Base-by-base conservation (phyloP, 2,888 invertebrate genomes). In the Tipula vernalis region DNA sequence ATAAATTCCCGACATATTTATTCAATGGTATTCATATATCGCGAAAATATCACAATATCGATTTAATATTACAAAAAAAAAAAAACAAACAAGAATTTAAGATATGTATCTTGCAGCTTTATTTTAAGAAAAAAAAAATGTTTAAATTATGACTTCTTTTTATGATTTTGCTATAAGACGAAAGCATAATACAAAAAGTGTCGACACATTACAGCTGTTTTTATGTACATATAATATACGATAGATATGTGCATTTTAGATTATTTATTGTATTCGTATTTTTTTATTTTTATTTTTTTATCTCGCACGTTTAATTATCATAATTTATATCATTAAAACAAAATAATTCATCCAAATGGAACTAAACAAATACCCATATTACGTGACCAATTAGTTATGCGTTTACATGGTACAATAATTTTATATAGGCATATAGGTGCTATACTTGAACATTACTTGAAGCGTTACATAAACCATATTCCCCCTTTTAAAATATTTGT, bases 291-390 rank as follows among this genome's bases (percentile, higher is more conserved):
- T n/a, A n/a, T n/a, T 28, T 28, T 28, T 28, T 71, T 71, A 71
- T 71, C 6, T 71, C 71, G 71, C 71, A 28, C 71, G 28, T 71
- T 71, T 71, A 71, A 71, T 71, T 71, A 71, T 71, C 71, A 71
- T 71, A 71, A 71, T 71, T 71, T 71, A 71, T 71, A 71, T 71
- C 71, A 71, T 71, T 71, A 71, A 71, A 71, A 28, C 28, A 39
- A 71, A 10, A 10, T 28, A 71, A 71, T 57, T 18, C 28, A 71
- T 71, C 71, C 8, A 71, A 71, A 71, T 71, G 71, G 28, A 71
- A 71, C 71, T 71, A 71, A 71, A 71, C 71, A 71, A 71, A 71
- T 71, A 71, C 71, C 71, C 71, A 71, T 71, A 71, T 71, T 71
- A 71, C 28, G 71, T 71, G 71, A 71, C 71, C 71, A 71, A 71